Evolutionary conservation across 2,888 invertebrate species (phyloP).

Genomic region (Gnatocerus cornutus): DNA sequence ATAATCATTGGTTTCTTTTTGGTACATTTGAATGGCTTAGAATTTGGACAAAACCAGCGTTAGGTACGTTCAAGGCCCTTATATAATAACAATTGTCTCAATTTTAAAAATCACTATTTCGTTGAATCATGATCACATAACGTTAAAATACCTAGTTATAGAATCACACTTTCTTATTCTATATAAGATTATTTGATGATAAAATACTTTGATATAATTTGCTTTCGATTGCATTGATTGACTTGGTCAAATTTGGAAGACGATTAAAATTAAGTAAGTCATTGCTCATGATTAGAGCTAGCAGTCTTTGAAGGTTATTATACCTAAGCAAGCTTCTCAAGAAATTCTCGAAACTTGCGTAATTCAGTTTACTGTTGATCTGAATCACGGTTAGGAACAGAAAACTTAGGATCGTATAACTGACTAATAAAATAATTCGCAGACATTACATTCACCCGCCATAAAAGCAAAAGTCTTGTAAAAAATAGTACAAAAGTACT

Average conservation of each 20-base stretch:
- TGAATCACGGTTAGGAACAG: slow-evolving; percentile 44
- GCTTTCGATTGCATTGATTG: slow-evolving; percentile 41
- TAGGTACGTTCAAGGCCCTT: slow-evolving; percentile 44
- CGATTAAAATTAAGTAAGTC: slow-evolving; percentile 51
- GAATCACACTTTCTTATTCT: slow-evolving; percentile 40
- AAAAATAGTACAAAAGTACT: slow-evolving; percentile 41
- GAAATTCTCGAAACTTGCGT: slow-evolving; percentile 35
- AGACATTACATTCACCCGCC: slow-evolving; percentile 38
- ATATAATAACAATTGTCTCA: slow-evolving; percentile 22
- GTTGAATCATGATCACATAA: slow-evolving; percentile 40
- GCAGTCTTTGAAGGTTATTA: slow-evolving; percentile 50
- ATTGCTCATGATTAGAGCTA: slow-evolving; percentile 44
- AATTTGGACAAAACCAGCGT: slow-evolving; percentile 29
- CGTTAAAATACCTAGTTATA: slow-evolving; percentile 39
- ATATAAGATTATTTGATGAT: slow-evolving; percentile 26
- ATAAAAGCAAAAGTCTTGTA: slow-evolving; percentile 32
- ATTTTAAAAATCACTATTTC: slow-evolving; percentile 39
- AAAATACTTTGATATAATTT: slow-evolving; percentile 38
- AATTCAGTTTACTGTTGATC: slow-evolving; percentile 30
- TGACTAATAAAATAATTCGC: slow-evolving; percentile 37
- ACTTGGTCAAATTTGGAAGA: slow-evolving; percentile 46
- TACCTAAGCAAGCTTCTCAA: slow-evolving; percentile 32
- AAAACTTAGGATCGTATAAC: slow-evolving; percentile 37
- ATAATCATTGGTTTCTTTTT: slow-evolving; percentile 11
- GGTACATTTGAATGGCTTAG: slow-evolving; percentile 7